phyloP scores from a whole-genome alignment of 2,113 vertebrate species.

The Chroicocephalus ridibundus region DNA sequence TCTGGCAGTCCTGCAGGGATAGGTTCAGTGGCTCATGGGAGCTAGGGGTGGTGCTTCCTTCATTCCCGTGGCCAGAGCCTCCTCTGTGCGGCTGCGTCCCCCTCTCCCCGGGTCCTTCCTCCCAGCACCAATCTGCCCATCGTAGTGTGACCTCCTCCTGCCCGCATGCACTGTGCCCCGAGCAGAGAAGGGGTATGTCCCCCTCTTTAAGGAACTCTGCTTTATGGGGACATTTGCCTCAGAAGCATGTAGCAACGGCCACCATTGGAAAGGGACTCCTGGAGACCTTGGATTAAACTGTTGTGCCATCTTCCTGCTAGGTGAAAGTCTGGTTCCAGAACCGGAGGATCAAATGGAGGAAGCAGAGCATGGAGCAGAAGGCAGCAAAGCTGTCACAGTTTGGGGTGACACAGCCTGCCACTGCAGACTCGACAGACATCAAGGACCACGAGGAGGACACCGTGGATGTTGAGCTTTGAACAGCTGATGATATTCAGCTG shows the following conservation, averaged over 20 bases:
- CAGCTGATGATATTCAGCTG: neutral
- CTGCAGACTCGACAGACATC: neutral
- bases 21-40: neutral
- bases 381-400: slow-evolving; percentile 44
- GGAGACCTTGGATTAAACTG: neutral
- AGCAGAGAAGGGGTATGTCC: neutral
- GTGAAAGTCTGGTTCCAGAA: slow-evolving; percentile 85
- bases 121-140: neutral
- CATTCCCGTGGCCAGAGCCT: neutral
- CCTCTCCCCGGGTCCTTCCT: neutral
- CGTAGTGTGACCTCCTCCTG: neutral
- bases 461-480: slow-evolving; percentile 1
- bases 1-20: neutral
- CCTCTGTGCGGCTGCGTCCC: neutral
- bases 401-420: neutral
- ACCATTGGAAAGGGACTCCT: neutral
- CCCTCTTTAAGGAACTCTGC: neutral
- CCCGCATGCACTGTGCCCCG: fast-evolving
- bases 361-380: slow-evolving; percentile 79
- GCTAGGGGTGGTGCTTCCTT: neutral
- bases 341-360: slow-evolving; percentile 80
- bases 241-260: fast-evolving
- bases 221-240: neutral
- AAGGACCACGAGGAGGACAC: slow-evolving; percentile 35
- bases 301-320: slow-evolving; percentile 11